phyloP scores from a whole-genome alignment of 2,113 vertebrate genomes.

The Romanogobio albipinnatus region DNA sequence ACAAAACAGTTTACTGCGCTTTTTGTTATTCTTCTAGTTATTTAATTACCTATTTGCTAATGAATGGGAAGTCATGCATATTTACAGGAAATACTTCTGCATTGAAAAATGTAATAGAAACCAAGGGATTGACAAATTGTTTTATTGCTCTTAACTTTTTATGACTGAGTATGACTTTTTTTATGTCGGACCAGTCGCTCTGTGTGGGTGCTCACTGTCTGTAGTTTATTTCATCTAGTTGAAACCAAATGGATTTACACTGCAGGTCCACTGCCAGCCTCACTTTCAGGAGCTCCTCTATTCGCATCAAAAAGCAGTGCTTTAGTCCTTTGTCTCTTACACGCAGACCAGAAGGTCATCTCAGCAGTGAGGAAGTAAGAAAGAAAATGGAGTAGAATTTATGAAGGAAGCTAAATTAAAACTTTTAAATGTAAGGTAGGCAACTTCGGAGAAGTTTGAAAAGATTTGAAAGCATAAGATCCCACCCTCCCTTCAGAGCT shows the following conservation, averaged over 20 bases:
- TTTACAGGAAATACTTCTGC: neutral
- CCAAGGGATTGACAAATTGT: neutral
- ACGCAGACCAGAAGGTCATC: conserved; percentile 16
- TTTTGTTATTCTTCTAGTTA: too few relatives aligned
- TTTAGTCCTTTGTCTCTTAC: conserved; percentile 7
- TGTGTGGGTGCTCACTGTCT: conserved; percentile 12
- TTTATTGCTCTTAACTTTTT: neutral
- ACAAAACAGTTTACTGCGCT: too few relatives aligned
- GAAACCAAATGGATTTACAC: conserved; percentile 43
- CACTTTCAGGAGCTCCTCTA: conserved; percentile 13
- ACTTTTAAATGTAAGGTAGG: neutral
- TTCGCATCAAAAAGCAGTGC: conserved; percentile 40
- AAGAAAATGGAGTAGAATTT: neutral
- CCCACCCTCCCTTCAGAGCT: too few relatives aligned
- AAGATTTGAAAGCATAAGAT: too few relatives aligned
- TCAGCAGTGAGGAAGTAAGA: neutral
- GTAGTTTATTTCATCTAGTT: neutral
- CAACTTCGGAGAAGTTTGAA: too few relatives aligned
- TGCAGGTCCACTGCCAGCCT: conserved; percentile 22
- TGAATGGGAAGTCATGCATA: neutral
- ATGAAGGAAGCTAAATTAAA: neutral
- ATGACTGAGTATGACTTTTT: neutral
- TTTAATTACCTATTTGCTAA: neutral
- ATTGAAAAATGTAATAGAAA: neutral
- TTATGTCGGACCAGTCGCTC: neutral